Evolutionary conservation across 2,113 vertebrate genomes (phyloP), one percentile per base, ranked within the genome.

Genomic region (Cromileptes altivelis): DNA sequence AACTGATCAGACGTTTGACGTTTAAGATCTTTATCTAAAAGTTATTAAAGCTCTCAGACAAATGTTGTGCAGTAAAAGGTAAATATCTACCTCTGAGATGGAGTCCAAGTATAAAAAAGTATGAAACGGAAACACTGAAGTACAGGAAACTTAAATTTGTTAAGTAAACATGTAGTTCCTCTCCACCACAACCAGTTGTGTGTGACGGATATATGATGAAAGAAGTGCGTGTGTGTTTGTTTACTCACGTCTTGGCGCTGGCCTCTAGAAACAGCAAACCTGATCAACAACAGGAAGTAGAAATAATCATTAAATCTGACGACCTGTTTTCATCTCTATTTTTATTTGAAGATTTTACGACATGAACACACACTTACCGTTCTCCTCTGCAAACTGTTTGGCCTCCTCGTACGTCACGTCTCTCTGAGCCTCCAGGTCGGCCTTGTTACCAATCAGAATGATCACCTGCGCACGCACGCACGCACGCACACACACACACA

Each of bases 371-470:
- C 25, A 63, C 96, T 88, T 87, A 99, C 98, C 98, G 2, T 99
- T 99, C 95, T 99, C 98, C 86, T 99, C 98, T 52, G 98, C 98
- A 89, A 99, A 99, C 94, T 99, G 98, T 91, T 99, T 99, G 93
- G 98, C 98, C 95, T 99, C 98, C 91, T 99, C 98, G 23, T 99
- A 99, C n/a, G 98, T 99, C 86, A 99, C 98, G 91, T 99, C 98
- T 79, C 98, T 94, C 96, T 99, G 98, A 78, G 98, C 98, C 93
- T 99, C 98, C 93, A 99, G 96, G 84, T 99, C 98, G 70, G 97
- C 98, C 95, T 99, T 99, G 91, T 99, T 99, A 88, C 98, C 98
- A 90, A 99, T 99, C 90, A 99, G 97, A 92, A 99, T 99, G 94
- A 99, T 99, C 93, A 99, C 98, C 98, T 99, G 90, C 60, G 82